Evolutionary conservation across 2,797 vertebrate genomes (phyloP), one percentile per base, ranked within the genome.

Genomic region (Sebastes baramenuke): DNA sequence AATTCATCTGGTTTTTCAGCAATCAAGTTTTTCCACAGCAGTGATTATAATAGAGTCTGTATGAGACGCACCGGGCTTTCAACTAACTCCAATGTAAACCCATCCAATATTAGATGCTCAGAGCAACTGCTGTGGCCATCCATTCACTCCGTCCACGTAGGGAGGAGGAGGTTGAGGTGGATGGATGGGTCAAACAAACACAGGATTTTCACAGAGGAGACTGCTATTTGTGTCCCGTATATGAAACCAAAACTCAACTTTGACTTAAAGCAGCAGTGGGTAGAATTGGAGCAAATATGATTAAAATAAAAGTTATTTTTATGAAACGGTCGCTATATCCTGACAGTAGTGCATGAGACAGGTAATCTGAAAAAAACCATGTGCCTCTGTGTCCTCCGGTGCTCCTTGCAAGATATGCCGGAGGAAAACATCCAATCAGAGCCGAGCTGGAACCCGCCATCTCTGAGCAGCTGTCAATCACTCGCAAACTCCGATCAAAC

Each of bases 1-100:
- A 24, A 2, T 80, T 85, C 36, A 65, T 52, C 30, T 49, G 71
- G 20, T 67, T 77, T 83, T 62, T 64, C 70, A 79, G 34, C 56
- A 29, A 22, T 67, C 12, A 9, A 25, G 25, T 59, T 68, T 80
- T 70, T 70, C 34, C 46, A 83, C 14, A 62, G 61, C 32, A 66
- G 14, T 56, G 29, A 82, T 58, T 18, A 36, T 42, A 42, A 8
- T 42, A 16, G 34, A 65, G 46, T 49, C 46, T n/a, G 46, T 49
- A 49, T n/a, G 46, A 49, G 46, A 49, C 18, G 2, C 46, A 49
- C 46, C 18, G 4, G 46, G 46, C 46, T 54, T 11, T 54, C 20
- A 54, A 22, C 52, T 22, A 54, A 52, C 49, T 52, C 8, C 49
- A 52, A 20, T 52, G 49, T 52, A 52, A 54, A 49, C 46, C 46